phyloP scores from a whole-genome alignment of 2,797 vertebrate genomes.

The Petrocephalus schoutedeni region DNA sequence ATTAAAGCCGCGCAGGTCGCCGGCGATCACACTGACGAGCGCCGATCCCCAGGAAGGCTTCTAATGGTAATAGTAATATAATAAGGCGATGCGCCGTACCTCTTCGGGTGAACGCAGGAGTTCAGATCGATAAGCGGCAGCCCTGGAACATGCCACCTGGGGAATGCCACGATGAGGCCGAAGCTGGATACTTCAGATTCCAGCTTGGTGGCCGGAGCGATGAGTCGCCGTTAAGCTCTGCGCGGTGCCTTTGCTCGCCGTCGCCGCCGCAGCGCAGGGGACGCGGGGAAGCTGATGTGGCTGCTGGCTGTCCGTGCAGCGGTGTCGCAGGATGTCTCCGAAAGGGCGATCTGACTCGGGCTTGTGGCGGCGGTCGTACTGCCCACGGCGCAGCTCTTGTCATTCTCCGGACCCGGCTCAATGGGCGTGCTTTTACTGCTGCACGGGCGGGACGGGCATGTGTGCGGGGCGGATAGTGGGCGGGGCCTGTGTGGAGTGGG shows the following conservation, averaged over 20 bases:
- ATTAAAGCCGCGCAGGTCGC: not conserved
- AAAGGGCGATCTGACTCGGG: not conserved
- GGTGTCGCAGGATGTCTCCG: not conserved
- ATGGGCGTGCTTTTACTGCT: conserved; percentile 59
- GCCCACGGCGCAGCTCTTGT: not conserved
- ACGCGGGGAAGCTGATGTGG: not conserved
- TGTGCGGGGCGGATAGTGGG: conserved; percentile 18
- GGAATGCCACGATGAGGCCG: conserved; percentile 56
- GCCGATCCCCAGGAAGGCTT: not conserved
- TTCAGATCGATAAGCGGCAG: conserved; percentile 52
- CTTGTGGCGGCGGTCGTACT: not conserved
- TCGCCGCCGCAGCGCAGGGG: not conserved
- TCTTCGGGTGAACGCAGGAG: conserved; percentile 63
- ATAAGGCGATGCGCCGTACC: conserved; percentile 40
- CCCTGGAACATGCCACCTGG: conserved; percentile 59
- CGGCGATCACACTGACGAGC: not conserved
- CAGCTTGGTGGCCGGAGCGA: conserved; percentile 5
- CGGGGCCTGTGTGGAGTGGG: conserved; percentile 4
- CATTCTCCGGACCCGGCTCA: conserved; percentile 33
- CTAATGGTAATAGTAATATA: not conserved
- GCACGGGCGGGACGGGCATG: conserved; percentile 30
- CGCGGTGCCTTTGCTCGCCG: not conserved
- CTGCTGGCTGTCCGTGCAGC: not conserved
- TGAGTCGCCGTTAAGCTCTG: not conserved
- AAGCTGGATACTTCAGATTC: conserved; percentile 13